Evolutionary conservation across 2,888 invertebrate genomes (phyloP), one percentile per base, ranked within the genome.

Genomic region (Pogonocherus hispidulus): DNA sequence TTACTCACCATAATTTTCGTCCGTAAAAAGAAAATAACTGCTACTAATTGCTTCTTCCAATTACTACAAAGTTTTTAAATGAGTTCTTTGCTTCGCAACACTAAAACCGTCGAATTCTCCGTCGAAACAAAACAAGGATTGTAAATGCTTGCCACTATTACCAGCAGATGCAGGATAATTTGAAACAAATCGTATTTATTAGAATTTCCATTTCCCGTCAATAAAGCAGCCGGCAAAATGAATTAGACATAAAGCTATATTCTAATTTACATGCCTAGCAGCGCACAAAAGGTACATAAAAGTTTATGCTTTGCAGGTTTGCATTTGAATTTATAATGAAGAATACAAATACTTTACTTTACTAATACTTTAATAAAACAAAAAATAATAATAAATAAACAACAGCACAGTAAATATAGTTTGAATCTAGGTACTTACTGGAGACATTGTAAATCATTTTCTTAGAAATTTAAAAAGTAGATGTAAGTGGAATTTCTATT

Each of bases 151-250:
- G 23, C 49, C 0, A 23, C 49, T 23, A 14, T n/a, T 23, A n/a
- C 23, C n/a, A 51, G 23, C 49, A 14, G 23, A 23, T 23, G 49
- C 11, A 22, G 5, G 14, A 51, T 51, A 51, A 51, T 51, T 51
- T 23, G 49, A 23, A 51, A 51, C 49, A 51, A 51, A 51, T 51
- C 23, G 23, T 51, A 51, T 51, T 51, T 51, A 51, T 51, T 51
- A 51, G 23, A 23, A 23, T 51, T 51, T 14, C 14, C 49, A 51
- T 51, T 51, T 51, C 23, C 49, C 49, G 22, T 23, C 23, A 51
- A 51, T 51, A 51, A 51, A 51, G 49, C 49, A 49, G 14, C 14
- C 22, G 16, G 49, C 23, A 51, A 51, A 51, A 51, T 22, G 49
- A 22, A 51, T 23, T 51, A 23, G 49, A 14, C 23, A 22, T 51